Evolutionary conservation across 2,113 vertebrate species (phyloP).

Genomic region (Anhinga rufa): DNA sequence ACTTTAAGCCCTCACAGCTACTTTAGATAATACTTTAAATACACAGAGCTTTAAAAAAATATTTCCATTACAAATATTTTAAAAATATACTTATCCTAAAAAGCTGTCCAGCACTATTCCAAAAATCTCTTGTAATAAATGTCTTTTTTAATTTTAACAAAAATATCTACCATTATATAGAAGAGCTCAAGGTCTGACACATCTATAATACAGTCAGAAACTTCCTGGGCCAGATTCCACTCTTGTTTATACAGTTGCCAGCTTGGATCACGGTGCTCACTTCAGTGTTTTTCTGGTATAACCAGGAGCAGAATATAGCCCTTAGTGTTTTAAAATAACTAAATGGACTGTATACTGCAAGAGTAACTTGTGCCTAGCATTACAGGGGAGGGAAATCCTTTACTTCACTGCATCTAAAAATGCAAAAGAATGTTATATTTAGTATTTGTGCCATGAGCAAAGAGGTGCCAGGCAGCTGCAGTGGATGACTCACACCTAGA

Average conservation of each 20-base stretch:
- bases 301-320: constrained; percentile 39
- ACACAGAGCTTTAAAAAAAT: constrained; percentile 64
- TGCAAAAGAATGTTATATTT: background rate
- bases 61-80: constrained; percentile 62
- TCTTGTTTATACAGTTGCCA: constrained; percentile 18
- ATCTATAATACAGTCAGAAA: background rate
- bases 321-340: constrained; percentile 39
- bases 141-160: constrained; percentile 41
- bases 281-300: background rate
- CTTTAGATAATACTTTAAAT: constrained; percentile 24
- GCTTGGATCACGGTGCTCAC: background rate
- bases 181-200: constrained; percentile 44
- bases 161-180: constrained; percentile 40
- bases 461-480: constrained; percentile 37
- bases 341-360: background rate
- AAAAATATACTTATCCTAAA: constrained; percentile 70
- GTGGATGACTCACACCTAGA: constrained; percentile 13
- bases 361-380: background rate
- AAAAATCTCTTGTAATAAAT: constrained; percentile 61
- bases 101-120: constrained; percentile 57
- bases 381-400: constrained; percentile 32
- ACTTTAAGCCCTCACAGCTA: constrained; percentile 11
- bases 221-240: background rate
- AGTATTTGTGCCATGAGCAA: constrained; percentile 8
- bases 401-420: constrained; percentile 17